These are phyloP conservation scores for Echiichthys vipera DNA, from an alignment of 2,797 vertebrate genomes.

Conservation along the genomic window DNA sequence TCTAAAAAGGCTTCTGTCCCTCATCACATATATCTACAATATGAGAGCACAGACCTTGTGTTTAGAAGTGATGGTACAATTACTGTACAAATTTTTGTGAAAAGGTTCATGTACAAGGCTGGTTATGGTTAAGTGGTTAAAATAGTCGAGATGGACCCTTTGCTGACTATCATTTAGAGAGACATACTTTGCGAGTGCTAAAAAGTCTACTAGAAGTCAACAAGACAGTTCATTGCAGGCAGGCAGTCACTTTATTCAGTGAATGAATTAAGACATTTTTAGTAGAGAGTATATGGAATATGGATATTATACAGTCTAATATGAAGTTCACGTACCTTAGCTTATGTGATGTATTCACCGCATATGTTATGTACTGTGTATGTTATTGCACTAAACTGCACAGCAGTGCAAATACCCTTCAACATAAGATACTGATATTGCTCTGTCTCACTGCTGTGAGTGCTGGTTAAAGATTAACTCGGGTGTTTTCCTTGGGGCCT, in stretches of 20 bases:
- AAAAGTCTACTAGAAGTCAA: slow-evolving; percentile 7
- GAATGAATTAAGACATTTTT: slow-evolving; percentile 28
- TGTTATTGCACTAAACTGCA: slow-evolving; percentile 1
- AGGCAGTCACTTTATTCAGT: slow-evolving; percentile 1
- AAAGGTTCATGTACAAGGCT: slow-evolving; percentile 6
- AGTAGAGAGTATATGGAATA: too few species aligned
- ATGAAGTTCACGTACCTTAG: not conserved
- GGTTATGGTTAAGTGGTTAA: slow-evolving; percentile 14
- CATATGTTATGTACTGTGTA: not conserved
- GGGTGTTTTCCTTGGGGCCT: slow-evolving; percentile 71
- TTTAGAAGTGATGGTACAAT: slow-evolving; percentile 25
- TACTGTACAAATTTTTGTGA: slow-evolving; percentile 21
- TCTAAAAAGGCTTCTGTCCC: slow-evolving; percentile 73
- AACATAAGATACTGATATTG: slow-evolving; percentile 34
- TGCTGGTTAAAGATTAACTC: slow-evolving; percentile 81
- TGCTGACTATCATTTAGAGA: slow-evolving; percentile 10
- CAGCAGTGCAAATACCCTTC: slow-evolving; percentile 12
- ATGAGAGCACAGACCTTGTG: slow-evolving; percentile 19
- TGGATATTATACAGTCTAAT: slow-evolving; percentile 3
- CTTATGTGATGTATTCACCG: not conserved
- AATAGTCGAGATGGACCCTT: slow-evolving; percentile 14
- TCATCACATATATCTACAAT: slow-evolving; percentile 57
- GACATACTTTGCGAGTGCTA: not conserved
- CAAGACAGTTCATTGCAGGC: slow-evolving; percentile 1
- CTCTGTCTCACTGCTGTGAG: slow-evolving; percentile 60